Evolutionary conservation across 1,140 invertebrate genomes (phyloP).

Genomic region (Drosophila nikananu): DNA sequence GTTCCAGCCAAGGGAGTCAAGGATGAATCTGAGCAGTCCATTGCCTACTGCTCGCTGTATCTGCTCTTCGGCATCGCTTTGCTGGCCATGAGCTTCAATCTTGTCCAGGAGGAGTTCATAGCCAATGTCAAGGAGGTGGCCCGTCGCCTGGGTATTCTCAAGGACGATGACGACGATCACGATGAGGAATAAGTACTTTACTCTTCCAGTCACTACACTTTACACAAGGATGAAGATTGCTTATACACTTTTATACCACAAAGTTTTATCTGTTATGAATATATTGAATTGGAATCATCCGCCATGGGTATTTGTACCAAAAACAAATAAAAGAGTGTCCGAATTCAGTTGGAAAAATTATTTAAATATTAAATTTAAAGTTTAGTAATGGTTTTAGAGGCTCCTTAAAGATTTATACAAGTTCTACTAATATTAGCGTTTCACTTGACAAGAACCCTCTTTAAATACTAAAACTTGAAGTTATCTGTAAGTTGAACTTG

Average conservation of each 20-base stretch:
- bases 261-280: background rate
- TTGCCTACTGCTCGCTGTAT: slow-evolving; percentile 96
- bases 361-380: background rate
- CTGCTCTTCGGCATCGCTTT: slow-evolving; percentile 98
- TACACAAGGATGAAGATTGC: background rate
- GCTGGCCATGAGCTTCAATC: slow-evolving; percentile 99
- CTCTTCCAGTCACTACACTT: background rate
- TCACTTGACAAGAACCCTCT: background rate
- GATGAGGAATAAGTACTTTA: slow-evolving; percentile 45
- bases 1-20: slow-evolving; percentile 93
- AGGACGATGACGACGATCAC: slow-evolving; percentile 89
- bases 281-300: background rate
- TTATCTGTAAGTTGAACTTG: background rate
- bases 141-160: slow-evolving; percentile 93
- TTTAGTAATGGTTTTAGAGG: background rate
- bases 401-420: background rate
- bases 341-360: background rate
- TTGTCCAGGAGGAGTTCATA: slow-evolving; percentile 97
- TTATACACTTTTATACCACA: background rate
- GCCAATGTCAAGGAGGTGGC: slow-evolving; percentile 94
- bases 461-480: background rate
- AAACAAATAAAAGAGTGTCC: background rate
- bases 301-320: background rate
- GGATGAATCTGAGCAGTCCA: slow-evolving; percentile 90
- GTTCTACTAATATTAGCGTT: slow-evolving; percentile 3